Evolutionary conservation across 2,113 vertebrate species (phyloP).

Genomic region (Phrynosoma platyrhinos): DNA sequence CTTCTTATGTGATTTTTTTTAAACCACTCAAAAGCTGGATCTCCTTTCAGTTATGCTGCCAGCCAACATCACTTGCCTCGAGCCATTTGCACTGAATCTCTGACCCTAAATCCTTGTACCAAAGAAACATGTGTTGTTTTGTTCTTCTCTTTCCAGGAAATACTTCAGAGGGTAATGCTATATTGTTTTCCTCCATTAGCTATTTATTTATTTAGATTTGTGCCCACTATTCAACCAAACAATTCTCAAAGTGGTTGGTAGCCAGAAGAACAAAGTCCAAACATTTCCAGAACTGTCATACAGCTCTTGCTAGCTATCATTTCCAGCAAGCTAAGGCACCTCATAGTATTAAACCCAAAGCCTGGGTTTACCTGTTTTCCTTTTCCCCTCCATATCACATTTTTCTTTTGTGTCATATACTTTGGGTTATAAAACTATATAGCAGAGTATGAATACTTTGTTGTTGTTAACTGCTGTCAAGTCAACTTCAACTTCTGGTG

Average conservation of each 20-base stretch:
- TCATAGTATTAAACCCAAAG: no score
- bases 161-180: background rate
- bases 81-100: background rate
- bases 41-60: background rate
- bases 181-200: background rate
- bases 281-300: no score
- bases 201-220: background rate
- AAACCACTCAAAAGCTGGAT: constrained; percentile 25
- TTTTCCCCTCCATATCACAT: no score
- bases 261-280: no score
- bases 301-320: no score
- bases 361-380: no score
- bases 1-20: constrained; percentile 11
- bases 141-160: background rate
- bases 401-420: no score
- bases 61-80: background rate
- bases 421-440: no score
- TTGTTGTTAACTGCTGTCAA: no score
- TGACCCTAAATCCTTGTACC: constrained; percentile 7
- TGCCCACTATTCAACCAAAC: background rate
- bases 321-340: no score
- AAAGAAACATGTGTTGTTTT: background rate
- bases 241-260: background rate
- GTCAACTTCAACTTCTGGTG: no score
- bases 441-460: no score